A percentile compares a stretch with the other conserved stretches of the same genome.
Conservation (phyloP, 30 jellyfish, hydroid and myxozoan genomes). For the Chrysaora quinquecirrha region DNA sequence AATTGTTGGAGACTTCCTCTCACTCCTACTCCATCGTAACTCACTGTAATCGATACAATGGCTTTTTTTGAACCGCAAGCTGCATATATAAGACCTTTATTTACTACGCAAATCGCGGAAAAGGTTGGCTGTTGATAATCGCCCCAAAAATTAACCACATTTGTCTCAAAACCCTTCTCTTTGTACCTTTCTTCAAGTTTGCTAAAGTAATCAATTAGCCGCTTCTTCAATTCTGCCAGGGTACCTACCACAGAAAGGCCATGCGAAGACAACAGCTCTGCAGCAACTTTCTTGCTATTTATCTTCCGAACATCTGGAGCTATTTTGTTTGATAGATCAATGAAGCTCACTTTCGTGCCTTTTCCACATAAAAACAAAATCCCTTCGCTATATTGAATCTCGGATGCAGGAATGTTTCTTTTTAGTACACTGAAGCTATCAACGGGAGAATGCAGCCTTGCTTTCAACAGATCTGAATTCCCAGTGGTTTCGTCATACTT, state of each 20-base stretch:
- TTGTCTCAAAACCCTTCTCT: background rate
- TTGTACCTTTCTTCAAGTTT: background rate
- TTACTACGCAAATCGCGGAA: background rate
- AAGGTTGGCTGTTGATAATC: background rate
- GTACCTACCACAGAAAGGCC: background rate
- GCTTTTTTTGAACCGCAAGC: background rate
- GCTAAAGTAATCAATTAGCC: background rate
- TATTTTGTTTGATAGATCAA: background rate
- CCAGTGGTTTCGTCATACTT: background rate
- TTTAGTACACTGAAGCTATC: no score
- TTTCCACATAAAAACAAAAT: background rate
- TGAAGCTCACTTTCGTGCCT: background rate
- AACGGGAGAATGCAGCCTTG: no score
- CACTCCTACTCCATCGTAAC: slow-evolving; percentile 1
- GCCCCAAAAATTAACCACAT: background rate
- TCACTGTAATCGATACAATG: background rate
- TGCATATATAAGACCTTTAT: background rate
- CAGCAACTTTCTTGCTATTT: background rate
- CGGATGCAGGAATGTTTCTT: no score
- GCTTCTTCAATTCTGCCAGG: background rate
- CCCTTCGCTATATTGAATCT: no score
- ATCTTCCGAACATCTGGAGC: background rate
- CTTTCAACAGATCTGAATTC: no score
- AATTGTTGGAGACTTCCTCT: background rate
- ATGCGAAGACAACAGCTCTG: background rate